Evolutionary conservation across 2,888 invertebrate species (phyloP).

Genomic region (Steromphala cineraria): DNA sequence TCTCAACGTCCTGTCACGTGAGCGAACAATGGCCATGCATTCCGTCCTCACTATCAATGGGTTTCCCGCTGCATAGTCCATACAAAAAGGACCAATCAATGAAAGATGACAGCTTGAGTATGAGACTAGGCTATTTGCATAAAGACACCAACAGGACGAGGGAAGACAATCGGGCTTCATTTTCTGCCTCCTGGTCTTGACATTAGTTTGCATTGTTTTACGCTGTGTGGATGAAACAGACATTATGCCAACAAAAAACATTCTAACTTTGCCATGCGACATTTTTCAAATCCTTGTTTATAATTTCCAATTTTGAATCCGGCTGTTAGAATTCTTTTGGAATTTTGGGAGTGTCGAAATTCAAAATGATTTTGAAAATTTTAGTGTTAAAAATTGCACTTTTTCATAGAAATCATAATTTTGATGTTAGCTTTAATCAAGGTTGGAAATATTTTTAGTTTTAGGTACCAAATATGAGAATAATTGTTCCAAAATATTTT

Average conservation of each 20-base stretch:
- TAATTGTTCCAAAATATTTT: too few relatives aligned
- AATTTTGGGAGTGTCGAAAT: too few relatives aligned
- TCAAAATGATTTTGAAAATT: too few relatives aligned
- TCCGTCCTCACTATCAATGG: not conserved
- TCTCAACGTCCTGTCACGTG: conserved; percentile 3
- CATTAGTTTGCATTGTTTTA: not conserved
- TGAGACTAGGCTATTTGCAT: conserved; percentile 22
- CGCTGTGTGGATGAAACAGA: not conserved
- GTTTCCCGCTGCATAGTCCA: conserved; percentile 17
- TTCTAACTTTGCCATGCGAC: too few relatives aligned
- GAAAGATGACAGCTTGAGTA: conserved; percentile 26
- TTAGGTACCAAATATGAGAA: too few relatives aligned
- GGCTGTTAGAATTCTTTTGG: too few relatives aligned
- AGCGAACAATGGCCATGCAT: conserved; percentile 4
- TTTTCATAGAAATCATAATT: too few relatives aligned
- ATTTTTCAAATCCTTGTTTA: too few relatives aligned
- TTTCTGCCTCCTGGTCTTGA: not conserved
- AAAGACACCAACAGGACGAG: not conserved
- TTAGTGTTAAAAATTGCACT: too few relatives aligned
- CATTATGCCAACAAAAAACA: conserved; percentile 6
- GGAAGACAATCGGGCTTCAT: not conserved
- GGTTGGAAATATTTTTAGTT: too few relatives aligned
- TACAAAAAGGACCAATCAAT: conserved; percentile 23
- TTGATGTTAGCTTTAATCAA: too few relatives aligned
- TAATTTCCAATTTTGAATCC: too few relatives aligned